phyloP scores from a whole-genome alignment of 2,888 invertebrate species.

The Oscheius sp. region DNA sequence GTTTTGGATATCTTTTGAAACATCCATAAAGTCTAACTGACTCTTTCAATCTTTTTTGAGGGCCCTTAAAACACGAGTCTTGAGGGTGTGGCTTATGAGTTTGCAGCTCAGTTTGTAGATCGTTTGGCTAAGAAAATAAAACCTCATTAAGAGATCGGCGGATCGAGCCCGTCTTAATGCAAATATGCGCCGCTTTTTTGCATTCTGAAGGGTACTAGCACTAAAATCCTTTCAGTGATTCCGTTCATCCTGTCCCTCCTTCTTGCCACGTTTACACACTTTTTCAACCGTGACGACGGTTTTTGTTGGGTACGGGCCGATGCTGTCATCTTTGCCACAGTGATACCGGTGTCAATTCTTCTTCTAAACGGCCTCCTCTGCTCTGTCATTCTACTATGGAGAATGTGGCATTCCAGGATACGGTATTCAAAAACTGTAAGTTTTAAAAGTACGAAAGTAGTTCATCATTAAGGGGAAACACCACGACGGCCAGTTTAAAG shows the following conservation, averaged over 20 bases:
- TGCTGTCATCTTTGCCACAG: conserved; percentile 53
- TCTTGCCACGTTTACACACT: conserved; percentile 41
- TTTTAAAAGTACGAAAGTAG: not conserved
- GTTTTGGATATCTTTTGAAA: no score
- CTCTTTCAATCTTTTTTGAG: no score
- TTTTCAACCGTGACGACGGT: conserved; percentile 58
- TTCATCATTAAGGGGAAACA: conserved; percentile 26
- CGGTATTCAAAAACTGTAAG: conserved; percentile 16
- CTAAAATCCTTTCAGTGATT: conserved; percentile 18
- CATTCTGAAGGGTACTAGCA: no score
- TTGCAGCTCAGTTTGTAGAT: no score
- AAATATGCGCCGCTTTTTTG: no score
- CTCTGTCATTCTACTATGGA: conserved; percentile 51
- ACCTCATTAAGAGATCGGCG: no score
- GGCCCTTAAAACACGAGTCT: no score
- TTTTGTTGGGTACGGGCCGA: conserved; percentile 66
- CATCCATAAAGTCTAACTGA: no score
- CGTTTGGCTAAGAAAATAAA: no score
- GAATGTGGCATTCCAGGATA: conserved; percentile 44
- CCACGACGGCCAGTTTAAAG: conserved; percentile 22
- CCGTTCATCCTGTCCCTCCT: conserved; percentile 36
- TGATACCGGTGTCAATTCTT: conserved; percentile 58
- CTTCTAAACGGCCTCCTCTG: conserved; percentile 58
- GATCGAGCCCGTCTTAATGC: no score
- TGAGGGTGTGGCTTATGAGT: no score